Base-by-base conservation (phyloP, 2,113 vertebrate genomes). In the Onychorhynchus coronatus region DNA sequence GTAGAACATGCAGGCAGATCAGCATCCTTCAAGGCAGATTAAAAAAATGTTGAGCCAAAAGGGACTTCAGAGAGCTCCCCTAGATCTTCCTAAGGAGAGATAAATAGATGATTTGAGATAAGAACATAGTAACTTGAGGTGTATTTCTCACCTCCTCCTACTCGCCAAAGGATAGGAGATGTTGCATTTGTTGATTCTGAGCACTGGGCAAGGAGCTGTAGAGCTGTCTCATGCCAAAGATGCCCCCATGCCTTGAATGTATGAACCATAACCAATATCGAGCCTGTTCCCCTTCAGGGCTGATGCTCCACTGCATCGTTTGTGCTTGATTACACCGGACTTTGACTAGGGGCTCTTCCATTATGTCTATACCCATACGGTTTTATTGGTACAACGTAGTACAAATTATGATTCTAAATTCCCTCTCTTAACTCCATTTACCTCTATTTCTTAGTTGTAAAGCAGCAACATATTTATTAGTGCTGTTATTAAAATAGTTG, bases 211-310 rank as follows among this genome's bases (percentile, higher is more conserved):
- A 73, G 50, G 27, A 87, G 20, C 24, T 39, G 14, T 44, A 25
- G 31, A 37, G 41, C 61, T 61, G 22, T 25, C 25, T 22, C 8
- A 13, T 41, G 31, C 31, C 61, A 79, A 47, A 95, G 68, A 42
- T 58, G 23, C 4, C 19, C 30, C 31, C 5, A 1, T 42, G 39
- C 52, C 35, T 79, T 2, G 2, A 30, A 15, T 3, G 2, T 4
- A 6, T 75, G 35, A 91, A 9, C 81, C 23, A 42, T 22, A 49
- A 59, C 44, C 39, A 63, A 1, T 22, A 42, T 49, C 62, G 53
- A 76, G 12, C 33, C 56, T 56, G 14, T 56, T 78, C 31, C 22
- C 6, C 3, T 24, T 7, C 1, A 4, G 25, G 49, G 30, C 19
- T 61, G 53, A 62, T 47, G 39, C 17, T 31, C 61, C 22, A 9